Conservation (phyloP, 2,797 vertebrate species). For the Meriones psammophilus region DNA sequence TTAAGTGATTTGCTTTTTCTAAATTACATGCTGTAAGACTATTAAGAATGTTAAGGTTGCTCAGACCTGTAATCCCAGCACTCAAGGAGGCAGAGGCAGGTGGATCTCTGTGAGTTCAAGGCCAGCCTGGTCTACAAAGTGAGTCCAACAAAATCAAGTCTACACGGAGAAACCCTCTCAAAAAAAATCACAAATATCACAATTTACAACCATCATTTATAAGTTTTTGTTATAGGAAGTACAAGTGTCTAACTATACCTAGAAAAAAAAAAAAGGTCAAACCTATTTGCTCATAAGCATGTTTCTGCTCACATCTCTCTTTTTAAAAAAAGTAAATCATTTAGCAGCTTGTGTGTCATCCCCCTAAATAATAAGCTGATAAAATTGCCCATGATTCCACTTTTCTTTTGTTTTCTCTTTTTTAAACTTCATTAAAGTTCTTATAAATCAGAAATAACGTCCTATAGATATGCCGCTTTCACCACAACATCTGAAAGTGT, state of each 20-base stretch:
- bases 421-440: not conserved
- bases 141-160: no score
- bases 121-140: no score
- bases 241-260: not conserved
- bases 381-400: not conserved
- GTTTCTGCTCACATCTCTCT: not conserved
- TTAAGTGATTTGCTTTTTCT: conserved; percentile 19
- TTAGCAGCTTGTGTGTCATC: not conserved
- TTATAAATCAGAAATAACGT: no score
- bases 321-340: conserved; percentile 56
- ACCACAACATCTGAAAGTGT: no score
- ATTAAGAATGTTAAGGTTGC: not conserved
- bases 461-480: no score
- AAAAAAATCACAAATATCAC: not conserved
- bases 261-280: not conserved
- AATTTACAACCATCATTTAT: not conserved
- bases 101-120: no score
- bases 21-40: conserved; percentile 3
- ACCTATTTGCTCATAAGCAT: not conserved
- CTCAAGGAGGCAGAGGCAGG: no score
- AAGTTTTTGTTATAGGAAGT: not conserved
- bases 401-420: not conserved
- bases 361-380: conserved; percentile 34
- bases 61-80: no score
- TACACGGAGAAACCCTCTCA: no score